phyloP scores from a whole-genome alignment of 92 coral and sea anemone species.

The Nematostella vectensis region DNA sequence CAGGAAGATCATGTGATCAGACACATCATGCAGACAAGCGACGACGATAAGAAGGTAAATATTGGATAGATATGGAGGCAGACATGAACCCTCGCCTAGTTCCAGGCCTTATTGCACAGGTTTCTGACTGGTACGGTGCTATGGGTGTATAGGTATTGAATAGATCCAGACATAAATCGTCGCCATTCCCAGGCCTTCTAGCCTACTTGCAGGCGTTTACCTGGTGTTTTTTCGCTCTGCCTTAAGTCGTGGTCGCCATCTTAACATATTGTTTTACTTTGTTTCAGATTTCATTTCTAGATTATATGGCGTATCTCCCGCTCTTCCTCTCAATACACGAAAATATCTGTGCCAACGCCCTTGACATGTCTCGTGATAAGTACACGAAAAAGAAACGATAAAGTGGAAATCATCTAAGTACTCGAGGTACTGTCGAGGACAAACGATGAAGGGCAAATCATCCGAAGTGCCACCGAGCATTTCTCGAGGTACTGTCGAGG shows the following conservation, averaged over 20 bases:
- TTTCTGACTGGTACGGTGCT: background rate
- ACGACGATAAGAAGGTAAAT: constrained; percentile 36
- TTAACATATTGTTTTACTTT: too few relatives aligned
- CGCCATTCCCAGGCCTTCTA: too few relatives aligned
- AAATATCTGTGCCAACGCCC: constrained; percentile 73
- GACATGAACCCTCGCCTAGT: background rate
- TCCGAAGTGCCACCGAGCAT: too few relatives aligned
- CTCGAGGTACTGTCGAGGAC: too few relatives aligned
- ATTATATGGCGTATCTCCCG: constrained; percentile 89
- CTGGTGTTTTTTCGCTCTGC: too few relatives aligned
- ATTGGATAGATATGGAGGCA: too few relatives aligned
- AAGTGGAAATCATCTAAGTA: too few relatives aligned
- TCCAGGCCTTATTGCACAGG: background rate
- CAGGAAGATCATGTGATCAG: constrained; percentile 82
- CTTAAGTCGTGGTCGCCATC: background rate
- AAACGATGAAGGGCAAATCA: too few relatives aligned
- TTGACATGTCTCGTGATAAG: constrained; percentile 89
- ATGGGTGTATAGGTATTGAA: too few relatives aligned
- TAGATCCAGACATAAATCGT: too few relatives aligned
- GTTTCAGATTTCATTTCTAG: constrained; percentile 80
- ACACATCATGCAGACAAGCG: constrained; percentile 51
- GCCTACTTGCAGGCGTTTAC: too few relatives aligned
- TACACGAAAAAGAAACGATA: constrained; percentile 21
- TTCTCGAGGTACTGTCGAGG: too few relatives aligned
- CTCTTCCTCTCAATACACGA: constrained; percentile 66